Conservation (phyloP, 2,113 vertebrate species). For the Hemichromis elongatus region DNA sequence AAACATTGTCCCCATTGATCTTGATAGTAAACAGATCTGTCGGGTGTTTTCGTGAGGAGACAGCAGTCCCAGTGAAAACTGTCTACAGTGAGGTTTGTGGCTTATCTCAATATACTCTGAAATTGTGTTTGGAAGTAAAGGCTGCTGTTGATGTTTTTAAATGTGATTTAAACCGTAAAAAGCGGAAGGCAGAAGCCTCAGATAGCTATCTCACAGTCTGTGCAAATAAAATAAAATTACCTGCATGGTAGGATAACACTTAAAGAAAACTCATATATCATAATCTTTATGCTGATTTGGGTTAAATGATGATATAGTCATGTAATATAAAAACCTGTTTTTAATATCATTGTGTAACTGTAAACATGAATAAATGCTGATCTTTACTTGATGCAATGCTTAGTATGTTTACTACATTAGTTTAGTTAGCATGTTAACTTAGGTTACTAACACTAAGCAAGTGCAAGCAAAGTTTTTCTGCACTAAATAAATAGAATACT, state of each 20-base stretch:
- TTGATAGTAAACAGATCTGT: neutral
- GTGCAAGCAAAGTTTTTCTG: neutral
- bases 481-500: neutral
- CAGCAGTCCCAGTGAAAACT: neutral
- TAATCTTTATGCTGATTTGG: neutral
- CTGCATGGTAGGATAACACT: neutral
- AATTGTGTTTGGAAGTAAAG: neutral
- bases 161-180: neutral
- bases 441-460: neutral
- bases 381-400: neutral
- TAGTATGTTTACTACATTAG: neutral
- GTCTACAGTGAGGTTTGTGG: neutral
- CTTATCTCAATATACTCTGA: neutral
- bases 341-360: neutral
- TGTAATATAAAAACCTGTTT: neutral
- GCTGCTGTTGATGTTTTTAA: neutral
- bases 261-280: neutral
- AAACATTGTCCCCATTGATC: neutral
- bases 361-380: neutral
- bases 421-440: neutral
- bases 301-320: neutral
- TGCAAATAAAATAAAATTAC: neutral
- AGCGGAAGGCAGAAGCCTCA: neutral
- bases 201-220: neutral
- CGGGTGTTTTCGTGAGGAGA: neutral